Evolutionary conservation across 2,113 vertebrate species (phyloP), one percentile per base, ranked within the genome.

Genomic region (Poeciliopsis retropinna): DNA sequence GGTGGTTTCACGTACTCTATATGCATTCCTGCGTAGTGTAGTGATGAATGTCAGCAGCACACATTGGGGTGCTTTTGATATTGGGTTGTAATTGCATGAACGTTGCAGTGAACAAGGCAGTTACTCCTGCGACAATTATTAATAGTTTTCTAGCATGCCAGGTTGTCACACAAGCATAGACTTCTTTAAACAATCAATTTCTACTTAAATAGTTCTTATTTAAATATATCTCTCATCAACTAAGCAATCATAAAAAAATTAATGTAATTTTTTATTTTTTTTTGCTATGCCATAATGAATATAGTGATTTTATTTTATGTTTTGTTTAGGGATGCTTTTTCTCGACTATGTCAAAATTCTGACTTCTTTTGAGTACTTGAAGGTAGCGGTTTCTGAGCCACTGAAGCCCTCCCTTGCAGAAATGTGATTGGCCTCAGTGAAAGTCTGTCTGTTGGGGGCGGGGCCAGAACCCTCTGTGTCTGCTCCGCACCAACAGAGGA

Each of bases 391-490:
- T 64, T 73, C 51, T 65, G 14, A 72, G n/a, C 34, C 70, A 60
- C 80, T 17, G 83, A 10, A 57, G 64, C 72, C 69, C 78, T 57
- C 84, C 77, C 14, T 25, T 10, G 6, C 9, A 70, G 89, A 65
- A 12, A 34, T 87, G 34, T 89, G 89, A 90, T 92, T 92, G 89
- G 91, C 67, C 65, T 30, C 1, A 15, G 60, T 13, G 67, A 34
- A 84, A 28, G 79, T 87, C 89, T 76, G 80, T 92, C 88, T 54
- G 72, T 1, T 30, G 47, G 39, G 86, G 90, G 91, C 83, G 88
- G 84, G 80, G 74, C 81, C 15, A 71, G 60, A 78, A 81, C 66
- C 34, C 65, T 77, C 85, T 61, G 85, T 72, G 75, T 82, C 79
- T 87, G 80, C 74, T 71, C 29, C 17, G 76, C 73, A 84, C 28